These are phyloP conservation scores for Pyralis farinalis DNA, from an alignment of 2,888 invertebrate species.

Conservation along the genomic window DNA sequence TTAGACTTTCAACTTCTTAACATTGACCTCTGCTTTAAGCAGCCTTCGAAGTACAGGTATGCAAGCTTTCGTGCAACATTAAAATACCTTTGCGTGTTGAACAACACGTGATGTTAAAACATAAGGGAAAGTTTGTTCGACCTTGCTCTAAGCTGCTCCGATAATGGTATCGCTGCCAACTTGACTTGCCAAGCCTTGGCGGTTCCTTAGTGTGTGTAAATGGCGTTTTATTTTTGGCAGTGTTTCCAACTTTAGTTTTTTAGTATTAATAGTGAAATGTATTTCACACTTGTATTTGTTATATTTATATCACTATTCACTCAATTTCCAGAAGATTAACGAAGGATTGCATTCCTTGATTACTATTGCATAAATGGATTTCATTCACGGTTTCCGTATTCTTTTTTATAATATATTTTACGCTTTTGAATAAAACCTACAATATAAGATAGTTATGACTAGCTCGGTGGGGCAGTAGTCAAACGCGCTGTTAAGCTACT, in stretches of 20 bases:
- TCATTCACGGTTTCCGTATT: no score
- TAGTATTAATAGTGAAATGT: no score
- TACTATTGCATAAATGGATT: no score
- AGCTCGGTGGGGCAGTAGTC: no score
- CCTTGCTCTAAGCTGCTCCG: constrained; percentile 33
- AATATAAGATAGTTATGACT: no score
- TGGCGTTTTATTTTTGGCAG: neutral
- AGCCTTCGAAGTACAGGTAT: neutral
- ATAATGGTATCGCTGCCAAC: neutral
- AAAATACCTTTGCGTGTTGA: constrained; percentile 8
- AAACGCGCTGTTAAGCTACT: no score
- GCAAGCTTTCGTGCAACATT: constrained; percentile 3
- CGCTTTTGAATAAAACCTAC: no score
- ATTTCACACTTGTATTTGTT: no score
- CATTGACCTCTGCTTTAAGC: neutral
- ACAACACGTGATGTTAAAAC: constrained; percentile 8
- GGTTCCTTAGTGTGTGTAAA: neutral
- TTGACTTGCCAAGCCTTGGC: neutral
- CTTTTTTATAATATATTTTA: no score
- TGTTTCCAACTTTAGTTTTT: neutral
- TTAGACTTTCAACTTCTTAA: neutral
- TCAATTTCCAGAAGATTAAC: no score
- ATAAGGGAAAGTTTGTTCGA: constrained; percentile 43
- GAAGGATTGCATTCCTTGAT: no score
- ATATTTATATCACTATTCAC: no score